Evolutionary conservation across 2,797 vertebrate species (phyloP), one percentile per base, ranked within the genome.

Genomic region (Danio tinwini): DNA sequence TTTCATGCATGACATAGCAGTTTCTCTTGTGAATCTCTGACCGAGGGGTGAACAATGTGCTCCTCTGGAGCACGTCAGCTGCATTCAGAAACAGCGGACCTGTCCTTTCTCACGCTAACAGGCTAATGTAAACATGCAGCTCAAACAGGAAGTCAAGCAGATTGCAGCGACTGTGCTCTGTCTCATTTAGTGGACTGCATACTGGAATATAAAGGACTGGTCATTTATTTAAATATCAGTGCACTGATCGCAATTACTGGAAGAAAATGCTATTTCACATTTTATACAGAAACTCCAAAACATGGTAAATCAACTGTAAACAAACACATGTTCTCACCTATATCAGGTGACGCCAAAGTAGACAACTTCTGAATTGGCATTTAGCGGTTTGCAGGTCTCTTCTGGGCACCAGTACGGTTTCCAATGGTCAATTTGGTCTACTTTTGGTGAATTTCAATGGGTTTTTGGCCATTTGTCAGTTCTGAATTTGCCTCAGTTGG

Each of bases 71-170:
- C 64, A 47, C 21, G 79, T 75, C 80, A 55, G 77, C 76, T 83
- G 80, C 68, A 64, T 68, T 19, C 61, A 67, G 75, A 47, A 73
- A 73, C 52, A 29, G 65, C 21, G 45, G 70, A 74, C 39, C 81
- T 67, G 81, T 78, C 70, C 74, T 84, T 86, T 86, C 84, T 83
- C 84, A 86, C 82, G 73, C 74, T 83, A 70, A 85, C 82, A 82
- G 73, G 69, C 84, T 65, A 84, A 81, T 64, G 76, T 81, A 85
- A 85, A 85, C 84, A 85, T 61, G 69, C 59, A 80, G 80, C 84
- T 77, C 58, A 71, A 76, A 80, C 80, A 84, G 82, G 82, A 86
- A 83, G 73, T 78, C 44, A 61, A 74, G 80, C 61, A 68, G 14
- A 50, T 61, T 65, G 55, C 55, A 72, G 61, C 19, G 39, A n/a